Base-by-base conservation (phyloP, 2,888 invertebrate genomes). In the Candidula unifasciata region DNA sequence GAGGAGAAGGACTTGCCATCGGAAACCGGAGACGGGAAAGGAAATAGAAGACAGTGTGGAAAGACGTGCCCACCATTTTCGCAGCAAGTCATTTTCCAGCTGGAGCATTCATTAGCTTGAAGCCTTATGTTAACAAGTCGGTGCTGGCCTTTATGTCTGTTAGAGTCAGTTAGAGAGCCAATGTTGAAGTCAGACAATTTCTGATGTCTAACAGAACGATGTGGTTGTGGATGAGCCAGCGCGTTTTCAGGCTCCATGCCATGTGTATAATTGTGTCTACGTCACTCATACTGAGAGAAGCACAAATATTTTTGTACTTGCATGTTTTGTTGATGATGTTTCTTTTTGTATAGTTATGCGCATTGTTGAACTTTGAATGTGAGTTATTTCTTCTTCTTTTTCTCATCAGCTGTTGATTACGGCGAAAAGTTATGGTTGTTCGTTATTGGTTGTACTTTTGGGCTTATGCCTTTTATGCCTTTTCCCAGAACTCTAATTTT, bases 1-100 rank as follows among this genome's bases (percentile, higher is more conserved):
- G 44, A 21, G 21, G 60, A 64, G 64, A 37, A 33, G 44, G 33
- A 24, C 37, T 64, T 27, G 18, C 60, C 77, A 77, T 8, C 77
- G 77, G 77, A 77, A 77, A 77, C 77, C 33, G 77, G 13, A 77
- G 57, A 60, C 77, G n/a, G 60, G 73, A 74, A 52, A 74, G 73
- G 73, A 74, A 74, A 74, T 52, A 74, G 52, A 52, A 74, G 73
- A 74, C 73, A 37, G 44, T 27, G n/a, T 52, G 8, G 73, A 30
- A n/a, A 44, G 73, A 74, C 73, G 73, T 10, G 73, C n/a, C 21
- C 73, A 74, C 73, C 44, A 74, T 74, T 74, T 35, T 74, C 73
- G n/a, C 52, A 74, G 73, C 73, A 74, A 74, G 73, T 74, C 44
- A 74, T 74, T 74, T 74, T 74, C 73, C 52, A 52, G 73, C 10